Base-by-base conservation (phyloP, 2,113 vertebrate species). In the Megatriorchis doriae region DNA sequence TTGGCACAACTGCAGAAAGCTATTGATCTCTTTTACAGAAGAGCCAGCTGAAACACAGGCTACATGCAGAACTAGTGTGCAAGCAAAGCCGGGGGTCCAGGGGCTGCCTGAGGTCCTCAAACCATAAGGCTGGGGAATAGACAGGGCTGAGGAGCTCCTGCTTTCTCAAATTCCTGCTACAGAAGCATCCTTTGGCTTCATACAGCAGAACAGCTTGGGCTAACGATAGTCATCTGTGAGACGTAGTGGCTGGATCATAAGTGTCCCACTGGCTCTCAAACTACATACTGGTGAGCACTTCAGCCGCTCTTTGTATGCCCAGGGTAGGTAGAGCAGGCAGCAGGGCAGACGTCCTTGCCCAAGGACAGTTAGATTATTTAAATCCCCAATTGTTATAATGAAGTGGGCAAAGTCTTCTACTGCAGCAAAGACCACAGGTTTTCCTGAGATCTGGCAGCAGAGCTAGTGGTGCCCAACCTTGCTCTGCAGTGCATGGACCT, bases 231-330 rank as follows among this genome's bases (percentile, higher is more conserved):
- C 7, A 71, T 25, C 59, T 63, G 32, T 65, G 32, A 75, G 65
- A 36, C 0, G 0, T 4, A 52, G 22, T 29, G 42, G 16, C n/a
- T 78, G 50, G 36, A 48, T n/a, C 22, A 0, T 40, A 21, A 32
- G 5, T 43, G 56, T 61, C 34, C 27, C 42, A 21, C 13, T 52
- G 70, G 36, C 27, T 61, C 43, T 91, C 3, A 0, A n/a, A 22
- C 15, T 29, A 26, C 22, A 40, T 21, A 29, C 40, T 14, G 80
- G 72, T 27, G 61, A 78, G 42, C 23, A 38, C 4, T 71, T 89
- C 26, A 85, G n/a, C 9, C 1, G 2, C 7, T 32, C n/a, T 31
- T 94, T 72, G 45, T 84, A 14, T 50, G 42, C 18, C 7, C 3
- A 11, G 45, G 15, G 10, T 11, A 58, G 32, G 59, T 4, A 2